Percentiles rank a stretch among this genome's conserved stretches.
phyloP scores from a whole-genome alignment of 1,140 invertebrate genomes.

The Sitodiplosis mosellana region DNA sequence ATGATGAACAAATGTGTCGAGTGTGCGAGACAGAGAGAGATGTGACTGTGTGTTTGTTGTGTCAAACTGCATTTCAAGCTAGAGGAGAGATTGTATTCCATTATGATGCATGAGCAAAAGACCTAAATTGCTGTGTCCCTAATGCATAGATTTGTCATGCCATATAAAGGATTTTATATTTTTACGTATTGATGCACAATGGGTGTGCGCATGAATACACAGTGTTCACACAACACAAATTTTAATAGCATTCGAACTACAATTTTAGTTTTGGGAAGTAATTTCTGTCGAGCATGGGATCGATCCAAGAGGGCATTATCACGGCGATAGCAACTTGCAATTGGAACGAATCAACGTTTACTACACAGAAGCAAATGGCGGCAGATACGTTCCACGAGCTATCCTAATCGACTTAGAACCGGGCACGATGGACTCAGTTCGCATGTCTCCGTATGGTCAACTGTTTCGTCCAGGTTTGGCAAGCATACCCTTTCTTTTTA shows the following conservation, averaged over 20 bases:
- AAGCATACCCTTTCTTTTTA: background rate
- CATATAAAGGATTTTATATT: too few relatives aligned
- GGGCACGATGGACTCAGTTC: slow-evolving; percentile 71
- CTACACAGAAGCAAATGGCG: slow-evolving; percentile 50
- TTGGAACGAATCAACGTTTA: background rate
- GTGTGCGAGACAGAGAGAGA: too few relatives aligned
- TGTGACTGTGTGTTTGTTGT: too few relatives aligned
- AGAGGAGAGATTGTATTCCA: too few relatives aligned
- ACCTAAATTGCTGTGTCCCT: too few relatives aligned
- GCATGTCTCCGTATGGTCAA: slow-evolving; percentile 63
- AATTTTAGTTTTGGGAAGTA: slow-evolving; percentile 53
- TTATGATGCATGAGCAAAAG: too few relatives aligned
- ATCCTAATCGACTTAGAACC: slow-evolving; percentile 73
- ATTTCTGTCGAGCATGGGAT: slow-evolving; percentile 78
- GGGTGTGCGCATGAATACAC: background rate
- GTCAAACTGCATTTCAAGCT: too few relatives aligned
- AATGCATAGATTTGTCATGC: too few relatives aligned
- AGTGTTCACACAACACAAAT: background rate
- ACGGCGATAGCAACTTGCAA: background rate
- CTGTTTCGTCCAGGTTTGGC: slow-evolving; percentile 54
- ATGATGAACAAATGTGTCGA: too few relatives aligned
- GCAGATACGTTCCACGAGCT: slow-evolving; percentile 42
- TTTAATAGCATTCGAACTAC: background rate
- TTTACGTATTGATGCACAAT: background rate
- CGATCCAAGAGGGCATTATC: slow-evolving; percentile 35